A percentile compares a stretch with the other conserved stretches of the same genome.
These are phyloP conservation scores for Argynnis bischoffii DNA, from an alignment of 2,888 invertebrate species.

Conservation along the genomic window DNA sequence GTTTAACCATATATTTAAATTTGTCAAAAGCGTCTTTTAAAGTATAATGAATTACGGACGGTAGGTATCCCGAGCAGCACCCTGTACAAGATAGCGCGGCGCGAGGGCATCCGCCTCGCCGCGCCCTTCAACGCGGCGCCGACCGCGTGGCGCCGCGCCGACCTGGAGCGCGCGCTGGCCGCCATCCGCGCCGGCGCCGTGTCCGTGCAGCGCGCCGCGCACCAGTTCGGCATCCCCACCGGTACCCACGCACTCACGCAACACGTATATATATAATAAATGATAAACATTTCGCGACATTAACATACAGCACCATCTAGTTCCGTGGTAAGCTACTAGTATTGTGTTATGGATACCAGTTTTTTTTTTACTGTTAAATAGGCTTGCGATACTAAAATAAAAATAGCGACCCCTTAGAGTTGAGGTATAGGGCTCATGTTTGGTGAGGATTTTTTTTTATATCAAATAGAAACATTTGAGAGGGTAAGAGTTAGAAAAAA, in stretches of 20 bases:
- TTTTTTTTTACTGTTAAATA: too few relatives aligned
- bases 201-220: slow-evolving; percentile 93
- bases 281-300: background rate
- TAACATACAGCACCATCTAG: background rate
- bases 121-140: slow-evolving; percentile 96
- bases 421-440: too few relatives aligned
- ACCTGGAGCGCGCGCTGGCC: slow-evolving; percentile 90
- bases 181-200: slow-evolving; percentile 90
- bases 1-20: too few relatives aligned
- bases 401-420: too few relatives aligned
- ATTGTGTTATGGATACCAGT: too few relatives aligned
- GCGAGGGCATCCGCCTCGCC: slow-evolving; percentile 93
- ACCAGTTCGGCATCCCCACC: slow-evolving; percentile 48
- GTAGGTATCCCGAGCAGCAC: slow-evolving; percentile 94
- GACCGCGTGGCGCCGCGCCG: slow-evolving; percentile 93
- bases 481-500: too few relatives aligned
- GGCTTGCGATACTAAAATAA: too few relatives aligned
- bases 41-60: background rate
- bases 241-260: background rate
- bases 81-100: slow-evolving; percentile 93
- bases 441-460: too few relatives aligned
- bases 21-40: too few relatives aligned
- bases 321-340: too few relatives aligned
- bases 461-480: too few relatives aligned
- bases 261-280: background rate